Percentiles rank a stretch among this genome's conserved stretches.
Conservation (phyloP, 2,888 invertebrate genomes). For the Campoplex capitator region DNA sequence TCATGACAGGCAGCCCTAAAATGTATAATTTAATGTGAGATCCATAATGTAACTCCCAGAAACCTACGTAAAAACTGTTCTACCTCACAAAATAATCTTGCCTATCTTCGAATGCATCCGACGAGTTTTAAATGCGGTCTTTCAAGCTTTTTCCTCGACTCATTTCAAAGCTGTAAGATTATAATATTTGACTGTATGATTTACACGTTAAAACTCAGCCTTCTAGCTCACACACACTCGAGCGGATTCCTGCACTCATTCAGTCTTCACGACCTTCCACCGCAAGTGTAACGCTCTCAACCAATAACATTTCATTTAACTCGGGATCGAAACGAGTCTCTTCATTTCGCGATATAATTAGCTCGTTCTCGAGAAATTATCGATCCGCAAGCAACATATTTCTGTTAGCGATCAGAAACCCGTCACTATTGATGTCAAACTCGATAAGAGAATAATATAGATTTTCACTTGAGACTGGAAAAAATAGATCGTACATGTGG, state of each 20-base stretch:
- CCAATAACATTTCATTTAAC: slow-evolving; percentile 73
- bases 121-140: slow-evolving; percentile 43
- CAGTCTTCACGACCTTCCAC: slow-evolving; percentile 30
- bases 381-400: background rate
- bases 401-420: background rate
- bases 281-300: background rate
- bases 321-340: slow-evolving; percentile 43
- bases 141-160: slow-evolving; percentile 4
- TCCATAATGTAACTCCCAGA: slow-evolving; percentile 24
- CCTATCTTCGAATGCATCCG: slow-evolving; percentile 13
- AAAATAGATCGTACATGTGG: background rate
- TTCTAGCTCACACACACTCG: background rate
- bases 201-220: slow-evolving; percentile 11
- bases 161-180: slow-evolving; percentile 42
- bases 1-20: background rate
- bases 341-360: slow-evolving; percentile 41
- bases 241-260: slow-evolving; percentile 30
- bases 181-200: slow-evolving; percentile 30
- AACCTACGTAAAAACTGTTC: slow-evolving; percentile 29
- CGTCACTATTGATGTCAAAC: background rate
- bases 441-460: background rate
- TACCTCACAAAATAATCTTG: slow-evolving; percentile 27
- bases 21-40: slow-evolving; percentile 1
- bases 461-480: background rate
- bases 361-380: slow-evolving; percentile 8